Base-by-base conservation (phyloP, 2,797 vertebrate species). In the Microctenopoma stevenorrisi region DNA sequence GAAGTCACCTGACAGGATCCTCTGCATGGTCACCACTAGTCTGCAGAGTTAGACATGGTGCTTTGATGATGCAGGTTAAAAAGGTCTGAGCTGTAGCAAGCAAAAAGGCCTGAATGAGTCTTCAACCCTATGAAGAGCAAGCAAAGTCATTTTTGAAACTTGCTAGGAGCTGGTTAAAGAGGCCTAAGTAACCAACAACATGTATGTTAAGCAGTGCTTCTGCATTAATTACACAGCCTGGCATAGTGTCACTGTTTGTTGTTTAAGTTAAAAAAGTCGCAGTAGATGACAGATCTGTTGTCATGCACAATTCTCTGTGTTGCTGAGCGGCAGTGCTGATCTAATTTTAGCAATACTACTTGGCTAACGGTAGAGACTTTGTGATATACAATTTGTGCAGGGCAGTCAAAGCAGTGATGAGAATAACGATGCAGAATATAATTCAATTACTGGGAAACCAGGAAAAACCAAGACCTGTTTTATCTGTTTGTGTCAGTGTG, bases 271-370 rank as follows among this genome's bases (percentile, higher is more conserved):
- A 59, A 70, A 11, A 54, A 40, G 59, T 9, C 38, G 47, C 5
- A 4, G 38, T 13, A 42, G 16, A 62, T 62, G 50, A 61, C 26
- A 66, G 56, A 77, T 68, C 22, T 73, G 43, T 46, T 46, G 16
- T 46, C n/a, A 71, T 35, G 12, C 50, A 47, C 46, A 0, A 15
- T 48, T 28, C 18, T 73, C 55, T 51, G 58, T 72, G 57, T 62
- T 63, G 30, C 57, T 38, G 67, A 59, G 60, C 11, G 37, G 81
- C 75, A 74, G 52, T 25, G 7, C 54, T 69, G 61, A 66, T 82
- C 74, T 78, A 80, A 71, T 80, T 82, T 78, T 82, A 80, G 82
- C 30, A 30, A 46, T 37, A 67, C 62, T 63, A 58, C 73, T 78
- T 70, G 40, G 51, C 6, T 50, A 68, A 16, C 10, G 13, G 60